Base-by-base conservation (phyloP, 2,113 vertebrate genomes). In the Salvelinus fontinalis region DNA sequence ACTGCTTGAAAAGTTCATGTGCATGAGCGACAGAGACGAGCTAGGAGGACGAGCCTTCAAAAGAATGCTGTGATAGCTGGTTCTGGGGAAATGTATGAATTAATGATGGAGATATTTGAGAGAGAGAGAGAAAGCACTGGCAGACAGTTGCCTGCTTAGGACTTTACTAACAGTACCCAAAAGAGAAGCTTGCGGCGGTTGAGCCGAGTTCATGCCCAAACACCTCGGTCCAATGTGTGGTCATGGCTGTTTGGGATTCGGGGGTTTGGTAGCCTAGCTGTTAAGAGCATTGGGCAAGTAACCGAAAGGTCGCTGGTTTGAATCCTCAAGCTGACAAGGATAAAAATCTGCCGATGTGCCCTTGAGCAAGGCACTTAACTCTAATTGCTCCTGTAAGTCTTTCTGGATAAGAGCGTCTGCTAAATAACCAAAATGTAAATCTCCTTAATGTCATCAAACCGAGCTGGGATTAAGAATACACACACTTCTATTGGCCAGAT, bases 71-170 rank as follows among this genome's bases (percentile, higher is more conserved):
- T 74, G 24, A 79, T 26, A 20, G 76, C 75, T 82, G 18, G 29
- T 89, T 87, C 80, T 59, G 87, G 84, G 79, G 85, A 83, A 74
- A 81, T 51, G 44, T 73, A 89, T 92, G 83, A 92, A 93, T 91
- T 91, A 93, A 90, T 91, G 79, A 93, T 93, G 71, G 76, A 81
- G 85, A 91, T 87, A 87, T 90, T 83, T 85, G 86, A 78, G 68
- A n/a, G 34, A 76, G 27, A n/a, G 34, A 31, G 48, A 66, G n/a
- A 20, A 65, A 39, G 20, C 64, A 48, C 57, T 39, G 11, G 22
- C 70, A n/a, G 65, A 71, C 27, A 73, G 70, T 49, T 44, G 70
- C 87, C 84, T 90, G 86, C 81, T 87, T 86, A 86, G 87, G 85
- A 83, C 88, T 82, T 82, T 87, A 85, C 82, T 85, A 78, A 86